Base-by-base conservation (phyloP, 2,113 vertebrate genomes). In the Arizona elegans region DNA sequence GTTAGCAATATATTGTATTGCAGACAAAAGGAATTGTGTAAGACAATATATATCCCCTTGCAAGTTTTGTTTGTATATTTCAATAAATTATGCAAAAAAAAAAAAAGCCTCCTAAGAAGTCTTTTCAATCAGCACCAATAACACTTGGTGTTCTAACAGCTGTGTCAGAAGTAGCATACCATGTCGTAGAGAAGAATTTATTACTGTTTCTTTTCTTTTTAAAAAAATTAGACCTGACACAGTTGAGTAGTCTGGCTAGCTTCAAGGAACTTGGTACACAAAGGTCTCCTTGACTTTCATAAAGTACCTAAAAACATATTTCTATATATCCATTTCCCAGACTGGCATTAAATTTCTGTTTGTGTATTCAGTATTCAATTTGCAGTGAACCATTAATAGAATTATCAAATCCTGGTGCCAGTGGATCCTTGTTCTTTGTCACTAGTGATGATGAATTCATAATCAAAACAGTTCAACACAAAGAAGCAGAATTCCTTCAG, bases 381-480 rank as follows among this genome's bases (percentile, higher is more conserved):
- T 99, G 99, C 96, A 98, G 98, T 70, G 99, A 99, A 89, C 99
- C 99, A 93, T 97, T 99, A 94, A 99, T 99, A 95, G 99, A 99
- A 96, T 97, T 99, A 95, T 98, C 98, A 93, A 99, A 99, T 96
- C 99, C 99, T 1, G 99, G 99, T 91, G 99, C 99, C 96, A 99
- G 99, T 81, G 98, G 99, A 29, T 99, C 99, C 10, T 98, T 99
- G 94, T 99, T 99, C 97, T 99, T 99, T 97, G 97, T 99, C 94
- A 99, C 99, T 95, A 99, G 99, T 43, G 99, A 99, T 94, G 99
- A 99, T 1, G 99, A 99, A 95, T 99, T 99, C 97, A 99, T 99
- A 97, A 99, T 99, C 97, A 99, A 99, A 98, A 99, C 99, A n/a
- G 98, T 99, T 95, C 99, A 99, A 97, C 99, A 99, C 97, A 99